A percentile compares a stretch with the other conserved stretches of the same genome.
Evolutionary conservation across 2,888 invertebrate genomes (phyloP).

Genomic region (Arge pagana): DNA sequence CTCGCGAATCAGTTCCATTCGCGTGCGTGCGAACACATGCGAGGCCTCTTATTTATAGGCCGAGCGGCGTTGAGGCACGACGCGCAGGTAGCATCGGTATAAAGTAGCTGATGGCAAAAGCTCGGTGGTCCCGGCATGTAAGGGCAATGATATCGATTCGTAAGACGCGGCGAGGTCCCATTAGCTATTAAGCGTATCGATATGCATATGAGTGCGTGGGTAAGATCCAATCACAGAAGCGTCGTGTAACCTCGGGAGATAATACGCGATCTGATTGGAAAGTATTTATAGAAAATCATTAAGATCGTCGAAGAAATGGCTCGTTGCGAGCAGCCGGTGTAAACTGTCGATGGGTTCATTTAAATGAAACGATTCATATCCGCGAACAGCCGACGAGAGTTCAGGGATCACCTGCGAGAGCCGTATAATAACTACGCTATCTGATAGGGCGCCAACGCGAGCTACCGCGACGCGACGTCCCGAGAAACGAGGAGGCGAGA

Average conservation of each 20-base stretch:
- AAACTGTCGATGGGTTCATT: too few relatives aligned
- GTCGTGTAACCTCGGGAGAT: conserved; percentile 13
- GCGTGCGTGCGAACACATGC: not conserved
- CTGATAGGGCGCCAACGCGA: too few relatives aligned
- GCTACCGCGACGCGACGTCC: too few relatives aligned
- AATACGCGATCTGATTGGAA: conserved; percentile 17
- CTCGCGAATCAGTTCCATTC: not conserved
- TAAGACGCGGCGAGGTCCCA: conserved; percentile 29
- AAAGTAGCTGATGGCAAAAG: conserved; percentile 40
- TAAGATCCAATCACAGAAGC: conserved; percentile 30
- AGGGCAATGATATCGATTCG: conserved; percentile 36
- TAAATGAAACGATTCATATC: too few relatives aligned
- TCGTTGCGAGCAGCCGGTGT: too few relatives aligned
- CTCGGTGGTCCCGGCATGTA: conserved; percentile 38
- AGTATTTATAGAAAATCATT: too few relatives aligned
- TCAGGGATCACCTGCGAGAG: too few relatives aligned
- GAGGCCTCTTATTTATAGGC: not conserved
- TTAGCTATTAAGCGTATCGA: conserved; percentile 50
- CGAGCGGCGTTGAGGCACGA: not conserved
- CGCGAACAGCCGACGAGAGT: too few relatives aligned
- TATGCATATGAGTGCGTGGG: conserved; percentile 51
- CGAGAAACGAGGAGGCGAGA: too few relatives aligned
- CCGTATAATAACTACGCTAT: too few relatives aligned
- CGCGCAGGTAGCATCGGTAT: conserved; percentile 21
- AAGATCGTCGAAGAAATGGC: too few relatives aligned